Evolutionary conservation across 2,888 invertebrate genomes (phyloP), one percentile per base, ranked within the genome.

Genomic region (Ophioninae sp.): DNA sequence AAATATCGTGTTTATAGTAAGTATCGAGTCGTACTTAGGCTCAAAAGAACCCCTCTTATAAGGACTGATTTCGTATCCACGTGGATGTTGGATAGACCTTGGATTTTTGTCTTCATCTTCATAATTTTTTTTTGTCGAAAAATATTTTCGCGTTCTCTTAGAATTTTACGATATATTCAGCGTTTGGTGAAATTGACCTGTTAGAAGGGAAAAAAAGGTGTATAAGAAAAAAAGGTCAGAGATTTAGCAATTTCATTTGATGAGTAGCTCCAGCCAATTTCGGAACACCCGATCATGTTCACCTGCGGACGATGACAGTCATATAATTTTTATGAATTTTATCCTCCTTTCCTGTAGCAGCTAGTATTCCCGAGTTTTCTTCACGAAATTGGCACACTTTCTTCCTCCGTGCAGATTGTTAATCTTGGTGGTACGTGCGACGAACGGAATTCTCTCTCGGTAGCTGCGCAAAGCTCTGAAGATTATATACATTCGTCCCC

Each of bases 251-350:
- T 84, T 79, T 81, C 71, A 63, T 81, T 79, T 81, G 68, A 72
- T 67, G 72, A 51, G 76, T 72, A 37, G 63, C 68, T 37, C 71
- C 23, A 75, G 78, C 74, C 83, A 81, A 83, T 84, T 79, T 81
- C 63, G 39, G 67, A 76, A 79, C 63, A 61, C 72, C 63, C 81
- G 79, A 81, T 81, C 79, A 76, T 79, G 58, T 81, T 80, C 79
- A 81, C 84, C 84, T 84, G 84, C 79, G 76, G 72, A 79, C 76
- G 81, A 17, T 51, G 51, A 79, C 75, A 67, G 81, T 81, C 84
- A 59, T 84, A 81, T 84, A 81, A 84, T 84, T 84, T 84, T 84
- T 81, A 84, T 79, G 79, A 84, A 84, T 84, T 81, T 67, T 51
- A 67, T 61, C 61, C 69, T 56, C 73, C 59, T 67, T 58, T 72